Evolutionary conservation across 2,797 vertebrate genomes (phyloP), one percentile per base, ranked within the genome.

Genomic region (Typhlichthys subterraneus): DNA sequence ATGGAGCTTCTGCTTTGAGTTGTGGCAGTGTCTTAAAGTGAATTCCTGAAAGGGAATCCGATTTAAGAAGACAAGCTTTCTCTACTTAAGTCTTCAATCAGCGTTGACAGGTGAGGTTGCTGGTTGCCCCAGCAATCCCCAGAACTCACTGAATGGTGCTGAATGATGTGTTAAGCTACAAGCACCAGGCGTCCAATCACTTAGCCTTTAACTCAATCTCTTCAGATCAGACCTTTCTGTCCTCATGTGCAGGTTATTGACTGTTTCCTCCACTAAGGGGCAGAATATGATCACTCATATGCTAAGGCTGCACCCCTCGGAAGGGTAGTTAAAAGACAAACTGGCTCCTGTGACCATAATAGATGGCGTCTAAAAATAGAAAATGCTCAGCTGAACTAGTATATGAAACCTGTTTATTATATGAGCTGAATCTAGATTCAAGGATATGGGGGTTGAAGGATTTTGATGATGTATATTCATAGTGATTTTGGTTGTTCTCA

Each of bases 231-330:
- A 50, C 46, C 62, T 63, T 33, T 45, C 12, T 54, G 46, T 65
- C 64, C 45, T 59, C 29, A 51, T 1, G 4, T 5, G 33, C 8
- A 3, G 73, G 85, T 69, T 82, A 81, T 89, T 76, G 65, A 82
- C 38, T 19, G 0, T 61, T 85, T 83, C 82, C 75, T 85, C 91
- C 93, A 93, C 93, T 92, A 88, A 92, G 92, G 91, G 93, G 92
- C 92, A 93, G 86, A 87, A 87, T 90, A 83, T 88, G 88, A 92
- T 88, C 89, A 91, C 85, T 90, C 82, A 91, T 90, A 7, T 63
- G 63, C 68, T 75, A 57, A 57, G 48, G 50, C 61, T 51, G 52
- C 5, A 2, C 72, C 72, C 56, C 29, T 38, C 0, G 19, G 46
- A 81, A 63, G 45, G 65, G n/a, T 12, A 45, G 55, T 3, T 67